Evolutionary conservation across 2,888 invertebrate genomes (phyloP), one percentile per base, ranked within the genome.

Genomic region (Deladenus siricidicola): DNA sequence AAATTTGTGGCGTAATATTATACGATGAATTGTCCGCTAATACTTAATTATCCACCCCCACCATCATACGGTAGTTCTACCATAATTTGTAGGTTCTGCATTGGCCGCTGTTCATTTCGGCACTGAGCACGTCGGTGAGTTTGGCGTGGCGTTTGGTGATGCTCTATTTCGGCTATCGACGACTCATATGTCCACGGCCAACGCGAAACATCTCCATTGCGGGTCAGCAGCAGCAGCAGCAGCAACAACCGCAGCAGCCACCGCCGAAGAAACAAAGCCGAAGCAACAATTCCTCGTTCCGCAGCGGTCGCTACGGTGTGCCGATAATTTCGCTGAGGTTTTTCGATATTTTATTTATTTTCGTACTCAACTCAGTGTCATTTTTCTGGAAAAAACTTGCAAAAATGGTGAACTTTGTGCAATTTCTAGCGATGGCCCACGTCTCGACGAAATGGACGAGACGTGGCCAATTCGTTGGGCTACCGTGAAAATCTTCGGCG

Each of bases 381-480:
- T n/a, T n/a, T n/a, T n/a, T n/a, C n/a, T n/a, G n/a, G n/a, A n/a
- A n/a, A n/a, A n/a, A 42, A 42, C 42, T 42, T 42, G 10, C 10
- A 14, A 42, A 42, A n/a, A n/a, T n/a, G n/a, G n/a, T n/a, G n/a
- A n/a, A n/a, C n/a, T n/a, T n/a, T n/a, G n/a, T n/a, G n/a, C n/a
- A n/a, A n/a, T n/a, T n/a, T n/a, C 44, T 24, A 70, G 68, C 45
- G 63, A 67, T n/a, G 72, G 68, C 26, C 68, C 68, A 1, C 63
- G 77, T 28, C 34, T 77, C 14, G 51, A 55, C 1, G 74, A 79
- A 26, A 75, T 66, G 54, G 78, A 78, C 62, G 78, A 78, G 60
- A 67, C 69, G 19, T 78, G 78, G 75, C 76, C 78, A 0, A 67
- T 78, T 10, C 63, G 78, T 23, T 75, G 67, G 64, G 68, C 73